Evolutionary conservation across 2,797 vertebrate genomes (phyloP).

Genomic region (Pitangus sulphuratus): DNA sequence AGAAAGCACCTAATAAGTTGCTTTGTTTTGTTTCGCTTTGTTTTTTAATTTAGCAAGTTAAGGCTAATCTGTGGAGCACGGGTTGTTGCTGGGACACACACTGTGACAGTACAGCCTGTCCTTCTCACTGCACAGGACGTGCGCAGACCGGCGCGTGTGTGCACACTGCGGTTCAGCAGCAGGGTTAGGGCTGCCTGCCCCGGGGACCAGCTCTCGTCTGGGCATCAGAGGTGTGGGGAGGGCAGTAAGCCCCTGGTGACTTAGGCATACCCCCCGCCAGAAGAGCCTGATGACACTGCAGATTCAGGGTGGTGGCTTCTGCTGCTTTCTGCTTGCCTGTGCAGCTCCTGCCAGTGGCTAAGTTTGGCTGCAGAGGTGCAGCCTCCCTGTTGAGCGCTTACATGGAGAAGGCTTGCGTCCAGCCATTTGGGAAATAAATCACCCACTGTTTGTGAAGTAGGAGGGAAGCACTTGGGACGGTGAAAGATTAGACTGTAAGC

Average conservation of each 20-base stretch:
- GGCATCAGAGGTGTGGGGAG: fast-evolving
- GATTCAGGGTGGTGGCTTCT: neutral
- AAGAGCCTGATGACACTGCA: neutral
- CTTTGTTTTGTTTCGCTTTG: neutral
- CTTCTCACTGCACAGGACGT: neutral
- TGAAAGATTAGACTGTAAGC: conserved; percentile 44
- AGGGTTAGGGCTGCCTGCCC: neutral
- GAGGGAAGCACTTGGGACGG: conserved; percentile 34
- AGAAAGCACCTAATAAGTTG: neutral
- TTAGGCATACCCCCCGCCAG: neutral
- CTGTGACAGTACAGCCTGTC: conserved; percentile 47
- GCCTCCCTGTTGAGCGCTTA: neutral
- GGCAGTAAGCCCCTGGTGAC: neutral
- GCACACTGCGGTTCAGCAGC: fast-evolving
- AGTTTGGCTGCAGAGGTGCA: neutral
- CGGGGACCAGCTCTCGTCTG: fast-evolving
- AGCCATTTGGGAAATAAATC: conserved; percentile 52
- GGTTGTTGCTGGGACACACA: conserved; percentile 11
- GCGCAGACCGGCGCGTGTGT: neutral
- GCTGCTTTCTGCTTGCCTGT: neutral
- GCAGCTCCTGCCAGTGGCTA: neutral
- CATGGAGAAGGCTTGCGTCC: neutral
- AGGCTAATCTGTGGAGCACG: neutral
- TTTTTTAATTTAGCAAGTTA: neutral
- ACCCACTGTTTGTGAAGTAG: conserved; percentile 50